Evolutionary conservation across 2,888 invertebrate species (phyloP), one percentile per base, ranked within the genome.

Genomic region (Seira ritae): DNA sequence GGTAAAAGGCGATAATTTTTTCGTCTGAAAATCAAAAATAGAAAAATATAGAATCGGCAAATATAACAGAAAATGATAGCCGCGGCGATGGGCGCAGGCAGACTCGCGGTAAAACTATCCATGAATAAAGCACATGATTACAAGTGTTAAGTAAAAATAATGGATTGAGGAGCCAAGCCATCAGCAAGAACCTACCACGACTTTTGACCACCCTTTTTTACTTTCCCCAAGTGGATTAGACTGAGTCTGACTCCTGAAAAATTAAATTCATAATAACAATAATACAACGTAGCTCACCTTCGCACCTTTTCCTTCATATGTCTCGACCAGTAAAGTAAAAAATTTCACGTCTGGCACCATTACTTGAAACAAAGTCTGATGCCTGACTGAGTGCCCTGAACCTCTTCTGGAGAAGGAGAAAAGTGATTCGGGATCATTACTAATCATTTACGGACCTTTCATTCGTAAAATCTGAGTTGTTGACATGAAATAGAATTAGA

Each of bases 141-240:
- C 76, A 82, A 0, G 72, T 82, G 72, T 77, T 76, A 82, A 82
- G 76, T 72, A 82, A 72, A 15, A 37, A 70, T 82, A 82, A 77
- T 82, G 82, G 76, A 67, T 67, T 72, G 46, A 37, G 82, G 82
- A 82, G 82, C 76, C 82, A 62, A 24, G 74, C 75, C 19, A 42
- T 65, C 65, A 68, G 42, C 31, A 65, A 75, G 50, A 67, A 37
- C 75, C 69, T 60, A 70, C 74, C 70, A 69, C 65, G 20, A 60
- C 55, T 72, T 79, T 79, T 73, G 22, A 20, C 22, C 6, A 65
- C 22, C 66, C 15, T 68, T 75, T 42, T 17, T 66, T 24, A 1
- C 15, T 8, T 12, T 66, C n/a, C 22, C 22, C 37, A 10, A 19
- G 19, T 22, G 42, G n/a, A n/a, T n/a, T n/a, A n/a, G n/a, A n/a